Base-by-base conservation (phyloP, 2,888 invertebrate species). In the Atethmia centrago region DNA sequence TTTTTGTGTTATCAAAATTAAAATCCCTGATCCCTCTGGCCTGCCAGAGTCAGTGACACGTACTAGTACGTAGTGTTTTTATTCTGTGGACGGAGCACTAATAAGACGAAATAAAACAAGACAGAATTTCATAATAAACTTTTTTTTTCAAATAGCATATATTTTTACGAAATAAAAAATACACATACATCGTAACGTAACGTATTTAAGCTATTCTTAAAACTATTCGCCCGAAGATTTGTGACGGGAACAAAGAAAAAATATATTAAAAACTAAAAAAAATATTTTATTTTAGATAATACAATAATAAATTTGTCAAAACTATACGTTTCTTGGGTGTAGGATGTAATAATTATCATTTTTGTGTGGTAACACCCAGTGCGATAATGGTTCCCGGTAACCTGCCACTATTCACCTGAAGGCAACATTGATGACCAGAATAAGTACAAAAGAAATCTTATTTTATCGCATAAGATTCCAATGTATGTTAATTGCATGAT, bases 121-220 rank as follows among this genome's bases (percentile, higher is more conserved):
- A 71, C 47, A 75, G 2, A 56, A 62, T 68, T 88, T 88, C 90
- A 90, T 93, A 94, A 93, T 94, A 94, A 93, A 93, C 87, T 87
- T 86, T 87, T 86, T 63, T 91, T 92, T 93, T 91, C 92, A 94
- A 94, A 94, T 93, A 93, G 94, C 94, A 92, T 94, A 94, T 94
- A 94, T 93, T 94, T 93, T 93, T 92, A 91, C 90, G 91, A 93
- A 93, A 93, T 92, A 94, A 94, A 94, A 94, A 94, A 93, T 92
- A 93, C 93, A 94, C 89, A 92, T 94, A 94, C 93, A 93, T 88
- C 77, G 79, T 91, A 93, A 93, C 90, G 88, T 91, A 91, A 92
- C 91, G 89, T 93, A 91, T 89, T 81, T 92, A 93, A 92, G 90
- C 93, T 92, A 91, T 88, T 87, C 90, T 91, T 92, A 91, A 80